Evolutionary conservation across 2,888 invertebrate genomes (phyloP), one percentile per base, ranked within the genome.

Genomic region (Euzetes globulus): DNA sequence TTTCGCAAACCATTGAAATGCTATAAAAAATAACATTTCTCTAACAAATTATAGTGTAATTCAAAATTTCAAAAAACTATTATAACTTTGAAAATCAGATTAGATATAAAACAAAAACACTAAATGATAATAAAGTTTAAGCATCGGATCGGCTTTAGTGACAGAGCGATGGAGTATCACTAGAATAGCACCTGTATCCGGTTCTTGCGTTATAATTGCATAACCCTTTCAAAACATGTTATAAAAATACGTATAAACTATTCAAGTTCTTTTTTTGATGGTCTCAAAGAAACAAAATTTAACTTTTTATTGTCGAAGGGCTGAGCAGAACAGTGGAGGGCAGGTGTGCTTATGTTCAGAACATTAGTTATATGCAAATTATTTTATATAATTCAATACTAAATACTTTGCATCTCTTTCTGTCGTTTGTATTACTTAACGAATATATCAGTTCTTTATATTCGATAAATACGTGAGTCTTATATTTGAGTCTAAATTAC

Each of bases 161-260:
- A 52, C 19, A 52, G 55, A 19, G 22, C 55, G 7, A 41, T 55
- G 25, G 22, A 50, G 50, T 50, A n/a, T 50, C 27, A 68, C 41
- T 9, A 41, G 41, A 68, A 68, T 68, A 68, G 70, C 70, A 70
- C 70, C 70, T 70, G 70, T 70, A 70, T 70, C 70, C 70, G 70
- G 70, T 25, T 45, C 45, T 45, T 45, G 25, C 27, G n/a, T 63
- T 45, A 37, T 70, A 70, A 70, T 70, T 70, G 47, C 37, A 41
- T 25, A 70, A 70, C 70, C 47, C 70, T 70, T 70, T 70, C 70
- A 70, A 19, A 45, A 70, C 45, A 19, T 65, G 63, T 65, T 33
- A 37, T 65, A 65, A 65, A 65, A 47, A 19, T n/a, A n/a, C 15
- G 2, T 45, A 70, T 47, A 70, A 70, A 70, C 25, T 70, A 70